Conservation (phyloP, 2,888 invertebrate species). For the Priocnemis perturbator region DNA sequence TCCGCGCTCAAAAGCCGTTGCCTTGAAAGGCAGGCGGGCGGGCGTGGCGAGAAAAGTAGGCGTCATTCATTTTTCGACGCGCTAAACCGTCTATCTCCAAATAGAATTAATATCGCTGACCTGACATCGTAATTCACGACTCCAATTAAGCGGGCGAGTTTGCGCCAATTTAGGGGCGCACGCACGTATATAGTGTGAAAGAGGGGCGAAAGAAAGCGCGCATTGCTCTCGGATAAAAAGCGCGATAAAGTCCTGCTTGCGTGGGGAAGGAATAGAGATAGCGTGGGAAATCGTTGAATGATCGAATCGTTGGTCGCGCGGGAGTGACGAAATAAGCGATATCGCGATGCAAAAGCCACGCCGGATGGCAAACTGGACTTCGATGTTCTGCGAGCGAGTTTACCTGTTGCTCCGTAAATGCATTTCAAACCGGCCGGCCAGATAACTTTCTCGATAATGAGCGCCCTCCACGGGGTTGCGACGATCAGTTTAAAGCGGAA, state of each 20-base stretch:
- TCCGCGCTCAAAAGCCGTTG: no score
- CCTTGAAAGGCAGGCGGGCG: no score
- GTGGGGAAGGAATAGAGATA: background rate
- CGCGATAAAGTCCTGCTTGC: background rate
- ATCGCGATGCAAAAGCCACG: slow-evolving; percentile 3
- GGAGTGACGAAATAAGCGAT: slow-evolving; percentile 5
- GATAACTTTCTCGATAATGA: slow-evolving; percentile 35
- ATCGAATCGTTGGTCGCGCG: background rate
- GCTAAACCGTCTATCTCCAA: no score
- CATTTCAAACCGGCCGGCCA: slow-evolving; percentile 9
- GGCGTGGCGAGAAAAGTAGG: no score
- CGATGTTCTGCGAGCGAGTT: slow-evolving; percentile 28
- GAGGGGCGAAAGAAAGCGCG: no score
- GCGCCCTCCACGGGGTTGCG: slow-evolving; percentile 5
- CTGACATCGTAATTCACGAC: no score
- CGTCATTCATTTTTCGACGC: no score
- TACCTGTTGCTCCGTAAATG: slow-evolving; percentile 47
- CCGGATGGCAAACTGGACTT: slow-evolving; percentile 17
- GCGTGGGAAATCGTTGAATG: slow-evolving; percentile 5
- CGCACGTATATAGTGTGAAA: no score
- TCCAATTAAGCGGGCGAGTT: no score
- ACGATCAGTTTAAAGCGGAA: slow-evolving; percentile 22
- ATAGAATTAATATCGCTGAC: no score
- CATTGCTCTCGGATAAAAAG: no score
- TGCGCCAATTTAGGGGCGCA: no score